Percentiles rank a stretch among this genome's conserved stretches.
phyloP scores from a whole-genome alignment of 2,797 vertebrate species.

The Sebastes taczanowskii region DNA sequence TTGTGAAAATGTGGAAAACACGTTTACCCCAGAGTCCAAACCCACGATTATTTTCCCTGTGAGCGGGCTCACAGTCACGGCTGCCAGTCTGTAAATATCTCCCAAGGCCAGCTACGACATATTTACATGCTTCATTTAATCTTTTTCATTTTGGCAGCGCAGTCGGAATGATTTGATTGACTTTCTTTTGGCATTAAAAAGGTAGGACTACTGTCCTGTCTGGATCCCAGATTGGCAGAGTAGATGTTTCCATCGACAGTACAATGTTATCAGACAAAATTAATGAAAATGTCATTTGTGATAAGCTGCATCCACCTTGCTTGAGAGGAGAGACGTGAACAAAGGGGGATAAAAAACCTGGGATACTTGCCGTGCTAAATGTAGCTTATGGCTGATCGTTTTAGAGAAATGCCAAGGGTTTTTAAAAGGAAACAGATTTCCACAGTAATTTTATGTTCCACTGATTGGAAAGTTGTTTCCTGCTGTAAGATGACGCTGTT shows the following conservation, averaged over 20 bases:
- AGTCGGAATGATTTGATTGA: conserved; percentile 13
- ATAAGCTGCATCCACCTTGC: not conserved
- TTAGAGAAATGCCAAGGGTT: not conserved
- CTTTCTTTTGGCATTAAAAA: conserved; percentile 17
- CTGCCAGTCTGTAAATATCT: conserved; percentile 33
- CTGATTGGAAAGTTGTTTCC: too few relatives aligned
- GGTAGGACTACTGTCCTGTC: not conserved
- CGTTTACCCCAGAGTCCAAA: conserved; percentile 12
- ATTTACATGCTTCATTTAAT: conserved; percentile 47
- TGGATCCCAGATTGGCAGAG: not conserved
- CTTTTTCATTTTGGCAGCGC: conserved; percentile 12
- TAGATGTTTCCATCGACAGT: not conserved
- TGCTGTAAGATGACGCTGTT: too few relatives aligned
- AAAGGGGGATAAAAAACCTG: not conserved
- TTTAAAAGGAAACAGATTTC: not conserved
- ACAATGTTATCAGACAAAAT: not conserved
- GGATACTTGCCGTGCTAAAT: not conserved
- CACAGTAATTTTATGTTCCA: not conserved
- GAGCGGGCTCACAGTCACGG: conserved; percentile 8
- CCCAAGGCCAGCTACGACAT: conserved; percentile 40
- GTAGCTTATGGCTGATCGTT: not conserved
- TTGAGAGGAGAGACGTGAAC: not conserved
- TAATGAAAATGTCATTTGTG: not conserved
- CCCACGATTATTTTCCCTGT: not conserved
- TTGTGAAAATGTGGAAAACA: conserved; percentile 22